Evolutionary conservation across 1,140 invertebrate species (phyloP).

Genomic region (Aphidius gifuensis): DNA sequence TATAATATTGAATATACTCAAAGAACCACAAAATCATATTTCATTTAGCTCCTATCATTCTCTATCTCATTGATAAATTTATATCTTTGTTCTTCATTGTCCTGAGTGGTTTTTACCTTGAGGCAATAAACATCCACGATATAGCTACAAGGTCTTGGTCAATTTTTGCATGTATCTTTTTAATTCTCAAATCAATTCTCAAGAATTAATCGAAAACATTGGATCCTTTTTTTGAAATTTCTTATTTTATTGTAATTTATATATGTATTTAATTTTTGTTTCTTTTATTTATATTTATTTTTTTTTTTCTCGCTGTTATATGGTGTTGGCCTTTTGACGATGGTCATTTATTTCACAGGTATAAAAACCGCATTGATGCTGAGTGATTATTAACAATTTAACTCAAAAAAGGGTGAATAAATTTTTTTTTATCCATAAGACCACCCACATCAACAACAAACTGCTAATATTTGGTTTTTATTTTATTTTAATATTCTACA

Average conservation of each 20-base stretch:
- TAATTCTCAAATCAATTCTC: constrained; percentile 15
- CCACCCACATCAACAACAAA: constrained; percentile 30
- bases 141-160: constrained; percentile 1
- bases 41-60: constrained; percentile 15
- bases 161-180: no score
- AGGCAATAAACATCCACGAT: constrained; percentile 5
- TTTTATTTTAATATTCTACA: constrained; percentile 1
- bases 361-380: constrained; percentile 15
- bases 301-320: no score
- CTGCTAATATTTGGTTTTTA: not conserved
- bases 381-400: constrained; percentile 40
- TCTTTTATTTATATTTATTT: no score
- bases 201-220: constrained; percentile 27
- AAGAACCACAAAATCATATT: not conserved
- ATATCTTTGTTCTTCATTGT: constrained; percentile 20
- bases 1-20: not conserved
- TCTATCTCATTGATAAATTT: constrained; percentile 26
- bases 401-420: constrained; percentile 36
- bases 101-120: constrained; percentile 15
- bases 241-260: no score
- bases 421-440: constrained; percentile 30
- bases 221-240: constrained; percentile 12
- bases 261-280: no score
- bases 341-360: constrained; percentile 25
- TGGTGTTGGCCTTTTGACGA: not conserved